A percentile compares a stretch with the other conserved stretches of the same genome.
These are phyloP conservation scores for Hemicentrotus pulcherrimus DNA, from an alignment of 35 echinoderm and acorn worm genomes.

Conservation along the genomic window DNA sequence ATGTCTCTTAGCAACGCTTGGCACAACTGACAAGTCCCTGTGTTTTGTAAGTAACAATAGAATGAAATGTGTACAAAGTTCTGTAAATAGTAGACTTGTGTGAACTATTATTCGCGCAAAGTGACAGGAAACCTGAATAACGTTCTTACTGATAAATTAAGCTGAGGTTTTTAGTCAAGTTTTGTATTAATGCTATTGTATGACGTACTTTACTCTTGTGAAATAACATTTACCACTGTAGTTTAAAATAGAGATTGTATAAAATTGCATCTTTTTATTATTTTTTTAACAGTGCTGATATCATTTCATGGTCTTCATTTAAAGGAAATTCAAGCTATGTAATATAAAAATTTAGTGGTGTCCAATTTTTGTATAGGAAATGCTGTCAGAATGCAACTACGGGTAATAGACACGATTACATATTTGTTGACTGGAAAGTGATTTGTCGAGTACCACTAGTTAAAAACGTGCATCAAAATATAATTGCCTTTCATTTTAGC, in stretches of 20 bases:
- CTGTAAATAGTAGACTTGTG: constrained; percentile 19
- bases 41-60: constrained; percentile 1
- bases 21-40: background rate
- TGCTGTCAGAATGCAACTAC: background rate
- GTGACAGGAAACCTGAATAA: constrained; percentile 11
- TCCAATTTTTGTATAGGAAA: background rate
- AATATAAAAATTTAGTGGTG: background rate
- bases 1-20: background rate
- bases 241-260: background rate
- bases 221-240: constrained; percentile 23
- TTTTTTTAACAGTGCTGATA: background rate
- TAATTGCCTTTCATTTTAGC: background rate
- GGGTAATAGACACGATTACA: background rate
- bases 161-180: constrained; percentile 7
- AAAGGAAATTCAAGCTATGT: background rate
- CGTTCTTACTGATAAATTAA: background rate
- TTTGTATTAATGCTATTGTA: constrained; percentile 38
- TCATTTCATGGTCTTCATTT: background rate
- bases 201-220: constrained; percentile 1
- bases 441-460: background rate
- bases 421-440: background rate
- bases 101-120: background rate
- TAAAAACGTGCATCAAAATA: background rate
- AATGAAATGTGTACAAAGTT: constrained; percentile 8
- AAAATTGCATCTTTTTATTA: constrained; percentile 17